These are phyloP conservation scores for Caradrina clavipalpis DNA, from an alignment of 2,888 invertebrate genomes.

Conservation along the genomic window DNA sequence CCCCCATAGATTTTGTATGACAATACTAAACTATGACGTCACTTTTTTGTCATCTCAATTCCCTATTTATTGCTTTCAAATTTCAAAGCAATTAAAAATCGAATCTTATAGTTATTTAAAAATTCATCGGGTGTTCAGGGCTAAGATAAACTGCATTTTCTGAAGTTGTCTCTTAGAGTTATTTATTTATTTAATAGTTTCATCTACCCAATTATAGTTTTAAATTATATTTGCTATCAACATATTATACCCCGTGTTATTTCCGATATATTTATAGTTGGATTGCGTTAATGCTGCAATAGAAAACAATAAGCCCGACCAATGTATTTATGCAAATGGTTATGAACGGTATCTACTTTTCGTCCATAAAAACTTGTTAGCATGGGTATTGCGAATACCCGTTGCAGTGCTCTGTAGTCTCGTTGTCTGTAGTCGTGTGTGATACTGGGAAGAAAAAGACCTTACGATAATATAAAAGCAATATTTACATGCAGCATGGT, in stretches of 20 bases:
- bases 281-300: constrained; percentile 56
- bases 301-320: constrained; percentile 60
- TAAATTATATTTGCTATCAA: constrained; percentile 28
- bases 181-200: no score
- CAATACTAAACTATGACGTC: no score
- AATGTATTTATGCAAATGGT: constrained; percentile 63
- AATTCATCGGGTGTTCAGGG: no score
- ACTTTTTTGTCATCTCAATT: no score
- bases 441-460: constrained; percentile 60
- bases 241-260: constrained; percentile 56
- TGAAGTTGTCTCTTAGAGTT: no score
- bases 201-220: no score
- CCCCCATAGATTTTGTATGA: no score
- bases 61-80: no score
- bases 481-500: constrained; percentile 25
- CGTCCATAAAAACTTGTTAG: constrained; percentile 62
- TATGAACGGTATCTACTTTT: constrained; percentile 67
- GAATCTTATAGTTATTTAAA: no score
- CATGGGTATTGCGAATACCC: constrained; percentile 67
- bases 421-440: constrained; percentile 48
- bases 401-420: constrained; percentile 65
- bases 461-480: constrained; percentile 7
- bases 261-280: constrained; percentile 63
- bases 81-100: no score
- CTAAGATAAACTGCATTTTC: no score